Evolutionary conservation across 2,113 vertebrate genomes (phyloP), one percentile per base, ranked within the genome.

Genomic region (Anolis sagrei): DNA sequence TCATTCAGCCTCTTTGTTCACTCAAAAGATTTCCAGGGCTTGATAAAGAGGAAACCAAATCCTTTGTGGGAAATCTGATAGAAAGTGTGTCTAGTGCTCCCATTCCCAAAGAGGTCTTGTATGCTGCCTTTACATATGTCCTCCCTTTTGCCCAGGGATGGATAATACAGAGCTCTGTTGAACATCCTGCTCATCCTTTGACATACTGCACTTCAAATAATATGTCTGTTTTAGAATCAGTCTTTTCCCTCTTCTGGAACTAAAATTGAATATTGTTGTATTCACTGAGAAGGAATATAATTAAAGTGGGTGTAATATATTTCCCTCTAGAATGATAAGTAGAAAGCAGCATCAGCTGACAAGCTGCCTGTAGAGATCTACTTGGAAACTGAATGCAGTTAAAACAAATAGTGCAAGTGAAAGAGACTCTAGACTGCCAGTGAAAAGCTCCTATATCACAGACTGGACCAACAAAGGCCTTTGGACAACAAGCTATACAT

Each of bases 251-350:
- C 54, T 18, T 68, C n/a, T 83, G 51, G 64, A 83, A 44, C 48
- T 36, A 44, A 16, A 25, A 25, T 32, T 70, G 36, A 82, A 86
- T 87, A 32, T 32, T 84, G 84, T 49, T 49, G 36, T 10, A 78
- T 64, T 32, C 10, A 25, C 39, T 72, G 48, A 79, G 34, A 85
- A 80, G 62, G 29, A 44, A 14, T 70, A 76, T 80, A 72, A 86
- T 87, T 92, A 88, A 87, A 82, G 87, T 18, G 85, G 19, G 48
- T 0, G 48, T 39, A 66, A 82, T 78, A 6, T 73, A 86, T 64
- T 66, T 89, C 68, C 36, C 29, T 76, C 44, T 87, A 89, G 84
- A 58, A 82, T 77, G 80, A 54, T 2, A 39, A 64, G 0, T 0
- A 0, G 1, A 64, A 83, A 49, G 5, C 58, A 70, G 70, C 75